phyloP scores from a whole-genome alignment of 2,113 vertebrate species.

The Perca fluviatilis region DNA sequence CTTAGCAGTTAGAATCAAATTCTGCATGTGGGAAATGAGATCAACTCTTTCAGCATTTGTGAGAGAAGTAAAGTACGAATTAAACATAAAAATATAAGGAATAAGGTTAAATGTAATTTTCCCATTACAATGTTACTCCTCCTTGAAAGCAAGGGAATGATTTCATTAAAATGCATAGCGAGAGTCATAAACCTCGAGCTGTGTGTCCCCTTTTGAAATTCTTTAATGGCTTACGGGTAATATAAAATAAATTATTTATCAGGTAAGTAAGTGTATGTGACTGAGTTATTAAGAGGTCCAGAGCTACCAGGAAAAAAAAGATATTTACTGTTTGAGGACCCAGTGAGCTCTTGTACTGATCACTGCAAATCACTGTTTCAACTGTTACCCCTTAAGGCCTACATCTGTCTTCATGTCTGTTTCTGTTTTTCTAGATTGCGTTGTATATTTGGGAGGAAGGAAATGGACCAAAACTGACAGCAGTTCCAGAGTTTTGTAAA shows the following conservation, averaged over 20 bases:
- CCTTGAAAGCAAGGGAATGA: not conserved
- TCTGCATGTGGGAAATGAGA: too few relatives aligned
- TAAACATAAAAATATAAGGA: too few relatives aligned
- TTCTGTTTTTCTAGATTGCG: conserved; percentile 84
- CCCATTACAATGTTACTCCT: too few relatives aligned
- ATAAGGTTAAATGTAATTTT: too few relatives aligned
- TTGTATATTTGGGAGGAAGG: conserved; percentile 93
- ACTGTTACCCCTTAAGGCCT: not conserved
- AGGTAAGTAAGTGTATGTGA: not conserved
- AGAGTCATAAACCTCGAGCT: not conserved
- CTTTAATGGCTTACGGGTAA: not conserved
- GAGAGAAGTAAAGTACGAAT: too few relatives aligned
- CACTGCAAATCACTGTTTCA: not conserved
- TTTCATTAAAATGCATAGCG: not conserved
- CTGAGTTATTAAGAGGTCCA: not conserved
- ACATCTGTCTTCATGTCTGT: conserved; percentile 8
- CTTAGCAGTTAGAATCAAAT: too few relatives aligned
- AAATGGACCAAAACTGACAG: conserved; percentile 86
- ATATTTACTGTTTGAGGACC: not conserved
- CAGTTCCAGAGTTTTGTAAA: conserved; percentile 88
- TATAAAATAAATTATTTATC: not conserved
- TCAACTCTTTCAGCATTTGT: too few relatives aligned
- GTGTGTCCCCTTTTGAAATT: not conserved
- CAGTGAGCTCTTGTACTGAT: not conserved
- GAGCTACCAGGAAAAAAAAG: not conserved